phyloP scores from a whole-genome alignment of 2,888 invertebrate species.

The Cactoblastis cactorum region DNA sequence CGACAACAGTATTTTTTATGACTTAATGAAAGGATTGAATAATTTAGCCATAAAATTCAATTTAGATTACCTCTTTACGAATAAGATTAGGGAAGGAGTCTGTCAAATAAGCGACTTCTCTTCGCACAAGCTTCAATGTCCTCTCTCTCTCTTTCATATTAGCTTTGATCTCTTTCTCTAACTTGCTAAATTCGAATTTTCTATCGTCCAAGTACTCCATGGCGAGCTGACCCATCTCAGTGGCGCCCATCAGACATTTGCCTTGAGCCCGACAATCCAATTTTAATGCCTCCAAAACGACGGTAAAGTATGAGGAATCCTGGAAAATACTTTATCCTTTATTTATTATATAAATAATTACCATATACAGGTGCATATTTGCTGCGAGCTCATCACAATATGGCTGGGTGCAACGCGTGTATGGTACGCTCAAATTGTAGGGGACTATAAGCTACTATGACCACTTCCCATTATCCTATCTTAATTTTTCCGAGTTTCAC shows the following conservation, averaged over 20 bases:
- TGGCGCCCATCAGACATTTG: slow-evolving; percentile 81
- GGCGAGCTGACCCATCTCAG: slow-evolving; percentile 83
- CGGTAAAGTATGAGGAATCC: slow-evolving; percentile 83
- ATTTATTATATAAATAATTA: too few relatives aligned
- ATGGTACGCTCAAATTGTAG: too few relatives aligned
- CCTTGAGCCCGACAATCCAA: slow-evolving; percentile 80
- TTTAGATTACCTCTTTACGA: slow-evolving; percentile 56
- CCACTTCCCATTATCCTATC: too few relatives aligned
- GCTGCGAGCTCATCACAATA: too few relatives aligned
- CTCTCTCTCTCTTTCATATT: slow-evolving; percentile 81
- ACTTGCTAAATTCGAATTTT: slow-evolving; percentile 77
- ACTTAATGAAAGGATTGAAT: too few relatives aligned
- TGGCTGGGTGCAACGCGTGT: too few relatives aligned
- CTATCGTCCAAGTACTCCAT: slow-evolving; percentile 83
- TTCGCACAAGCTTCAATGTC: slow-evolving; percentile 72
- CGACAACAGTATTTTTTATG: too few relatives aligned
- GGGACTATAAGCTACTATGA: too few relatives aligned
- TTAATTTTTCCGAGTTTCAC: too few relatives aligned
- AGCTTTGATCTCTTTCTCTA: slow-evolving; percentile 79
- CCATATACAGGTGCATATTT: too few relatives aligned
- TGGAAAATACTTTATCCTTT: slow-evolving; percentile 29
- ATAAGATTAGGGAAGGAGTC: slow-evolving; percentile 69
- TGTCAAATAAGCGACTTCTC: slow-evolving; percentile 62
- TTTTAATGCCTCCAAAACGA: slow-evolving; percentile 78
- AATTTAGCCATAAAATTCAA: too few relatives aligned